Evolutionary conservation across 2,113 vertebrate genomes (phyloP).

Genomic region (Embiotoca jacksoni): DNA sequence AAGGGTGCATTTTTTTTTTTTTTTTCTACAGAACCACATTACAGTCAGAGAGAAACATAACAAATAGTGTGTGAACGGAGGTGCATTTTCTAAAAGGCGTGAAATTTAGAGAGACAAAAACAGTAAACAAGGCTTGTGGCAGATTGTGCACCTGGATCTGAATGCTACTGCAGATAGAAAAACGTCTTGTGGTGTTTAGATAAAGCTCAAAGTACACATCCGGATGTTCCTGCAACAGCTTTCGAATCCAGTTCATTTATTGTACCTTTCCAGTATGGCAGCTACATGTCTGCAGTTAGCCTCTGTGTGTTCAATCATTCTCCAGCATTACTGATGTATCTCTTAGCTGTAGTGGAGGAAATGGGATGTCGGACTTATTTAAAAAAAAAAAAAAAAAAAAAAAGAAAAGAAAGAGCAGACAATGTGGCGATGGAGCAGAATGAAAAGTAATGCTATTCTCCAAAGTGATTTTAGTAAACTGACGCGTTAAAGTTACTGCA

Average conservation of each 20-base stretch:
- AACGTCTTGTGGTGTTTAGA: constrained; percentile 18
- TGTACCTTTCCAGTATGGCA: constrained; percentile 3
- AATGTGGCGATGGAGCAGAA: constrained; percentile 32
- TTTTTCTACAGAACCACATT: constrained; percentile 20
- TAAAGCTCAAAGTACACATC: constrained; percentile 16
- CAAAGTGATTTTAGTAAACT: constrained; percentile 31
- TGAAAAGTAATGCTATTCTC: constrained; percentile 34
- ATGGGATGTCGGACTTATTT: constrained; percentile 28
- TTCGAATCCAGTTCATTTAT: constrained; percentile 3
- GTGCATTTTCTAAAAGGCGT: constrained; percentile 39
- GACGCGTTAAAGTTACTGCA: constrained; percentile 9
- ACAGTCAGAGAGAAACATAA: constrained; percentile 31
- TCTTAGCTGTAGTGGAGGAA: constrained; percentile 33
- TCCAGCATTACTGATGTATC: constrained; percentile 27
- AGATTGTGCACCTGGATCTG: constrained; percentile 6
- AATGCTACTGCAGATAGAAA: constrained; percentile 10
- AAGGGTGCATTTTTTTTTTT: constrained; percentile 10
- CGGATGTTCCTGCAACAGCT: constrained; percentile 1
- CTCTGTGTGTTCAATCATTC: constrained; percentile 28
- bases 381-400: constrained; percentile 10
- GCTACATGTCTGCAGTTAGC: neutral
- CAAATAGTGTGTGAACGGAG: constrained; percentile 26
- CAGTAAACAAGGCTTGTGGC: constrained; percentile 34
- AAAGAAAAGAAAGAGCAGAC: constrained; percentile 19
- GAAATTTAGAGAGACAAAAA: constrained; percentile 32